Evolutionary conservation across 1,140 invertebrate species (phyloP), one percentile per base, ranked within the genome.

Genomic region (Orussus abietinus): DNA sequence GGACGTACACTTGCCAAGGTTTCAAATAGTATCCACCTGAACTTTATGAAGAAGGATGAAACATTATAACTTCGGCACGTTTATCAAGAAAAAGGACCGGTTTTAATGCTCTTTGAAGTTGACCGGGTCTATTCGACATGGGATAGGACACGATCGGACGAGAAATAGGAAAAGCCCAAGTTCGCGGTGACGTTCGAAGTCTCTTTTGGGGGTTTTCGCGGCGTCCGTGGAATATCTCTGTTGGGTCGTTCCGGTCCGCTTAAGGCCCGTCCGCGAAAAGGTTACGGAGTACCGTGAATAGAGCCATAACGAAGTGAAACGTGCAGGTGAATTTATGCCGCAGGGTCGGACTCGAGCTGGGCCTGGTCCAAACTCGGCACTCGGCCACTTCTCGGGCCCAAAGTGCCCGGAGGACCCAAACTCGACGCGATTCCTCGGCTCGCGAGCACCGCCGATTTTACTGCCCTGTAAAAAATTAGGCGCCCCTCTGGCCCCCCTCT

Each of bases 311-410:
- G 59, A 64, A 62, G 55, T 57, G 57, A 58, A 63, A 59, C 51
- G 62, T 52, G 50, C 60, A 59, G 57, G 60, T 64, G 57, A 63
- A 66, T 66, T 64, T 66, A 65, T 64, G 60, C 60, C 45, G 40
- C 53, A 53, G 57, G 59, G 63, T 59, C 55, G 55, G 50, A 52
- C 41, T n/a, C n/a, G n/a, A n/a, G n/a, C n/a, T n/a, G n/a, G n/a
- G n/a, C n/a, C n/a, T n/a, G n/a, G n/a, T n/a, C n/a, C n/a, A n/a
- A 25, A 25, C 22, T 6, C 22, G 6, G 22, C 6, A 25, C 22
- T 6, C 22, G n/a, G 6, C 22, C 6, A n/a, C 22, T 6, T n/a
- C 6, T 7, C 6, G 6, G 22, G n/a, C 6, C 22, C 6, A 25
- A n/a, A 7, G 22, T 7, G n/a, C 22, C 22, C n/a, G 6, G 22